These are phyloP conservation scores for Chitala chitala DNA, from an alignment of 2,113 vertebrate species.

Conservation along the genomic window DNA sequence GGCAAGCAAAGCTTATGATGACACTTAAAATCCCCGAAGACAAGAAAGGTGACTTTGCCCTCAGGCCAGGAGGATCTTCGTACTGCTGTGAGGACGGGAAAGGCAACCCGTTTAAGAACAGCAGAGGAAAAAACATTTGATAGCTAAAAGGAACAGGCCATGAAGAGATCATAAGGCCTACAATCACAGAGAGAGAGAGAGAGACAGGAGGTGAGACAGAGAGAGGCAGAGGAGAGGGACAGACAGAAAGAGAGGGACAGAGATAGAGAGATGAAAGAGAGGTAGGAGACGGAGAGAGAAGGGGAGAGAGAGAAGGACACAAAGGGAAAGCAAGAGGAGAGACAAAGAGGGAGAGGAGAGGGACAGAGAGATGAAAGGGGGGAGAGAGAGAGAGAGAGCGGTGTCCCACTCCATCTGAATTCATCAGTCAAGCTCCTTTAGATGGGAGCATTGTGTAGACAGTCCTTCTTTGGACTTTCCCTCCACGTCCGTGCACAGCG, in stretches of 20 bases:
- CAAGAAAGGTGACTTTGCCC: conserved; percentile 39
- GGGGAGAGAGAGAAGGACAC: not conserved
- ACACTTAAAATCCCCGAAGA: conserved; percentile 23
- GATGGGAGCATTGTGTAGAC: not conserved
- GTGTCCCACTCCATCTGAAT: not conserved
- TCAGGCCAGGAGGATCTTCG: conserved; percentile 12
- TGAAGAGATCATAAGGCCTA: too few species aligned
- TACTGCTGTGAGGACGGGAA: not conserved
- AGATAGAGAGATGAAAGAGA: too few species aligned
- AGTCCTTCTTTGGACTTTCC: not conserved
- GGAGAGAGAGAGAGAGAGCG: not conserved
- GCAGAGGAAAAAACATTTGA: not conserved
- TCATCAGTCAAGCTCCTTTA: not conserved
- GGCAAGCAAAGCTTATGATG: conserved; percentile 13
- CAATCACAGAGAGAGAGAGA: too few species aligned
- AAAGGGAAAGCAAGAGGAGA: not conserved
- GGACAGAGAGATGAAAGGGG: not conserved
- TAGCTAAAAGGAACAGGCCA: not conserved
- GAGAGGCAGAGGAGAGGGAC: too few species aligned
- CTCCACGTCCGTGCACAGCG: not conserved
- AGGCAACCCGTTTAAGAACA: not conserved
- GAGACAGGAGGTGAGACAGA: too few species aligned
- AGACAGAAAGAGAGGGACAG: too few species aligned
- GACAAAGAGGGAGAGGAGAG: not conserved
- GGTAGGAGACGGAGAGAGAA: too few species aligned